phyloP scores from a whole-genome alignment of 2,888 invertebrate genomes.

The Aethes cnicana region DNA sequence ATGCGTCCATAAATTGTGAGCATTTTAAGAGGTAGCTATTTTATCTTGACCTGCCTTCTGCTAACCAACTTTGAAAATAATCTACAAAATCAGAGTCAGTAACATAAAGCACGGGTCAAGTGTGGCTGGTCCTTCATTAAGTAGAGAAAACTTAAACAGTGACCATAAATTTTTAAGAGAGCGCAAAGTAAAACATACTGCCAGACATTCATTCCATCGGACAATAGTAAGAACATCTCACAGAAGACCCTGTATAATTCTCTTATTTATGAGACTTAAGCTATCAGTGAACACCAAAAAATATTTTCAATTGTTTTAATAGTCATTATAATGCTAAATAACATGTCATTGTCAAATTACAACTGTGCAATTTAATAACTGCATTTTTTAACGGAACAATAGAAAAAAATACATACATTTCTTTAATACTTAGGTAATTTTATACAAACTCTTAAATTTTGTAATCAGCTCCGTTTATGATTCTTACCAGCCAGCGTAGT shows the following conservation, averaged over 20 bases:
- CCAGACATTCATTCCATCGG: background rate
- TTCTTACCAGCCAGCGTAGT: conserved; percentile 29
- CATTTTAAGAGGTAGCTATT: conserved; percentile 44
- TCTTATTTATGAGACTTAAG: no score
- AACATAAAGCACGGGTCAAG: conserved; percentile 37
- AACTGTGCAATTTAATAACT: no score
- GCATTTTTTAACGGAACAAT: no score
- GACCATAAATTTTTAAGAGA: background rate
- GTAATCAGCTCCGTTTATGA: background rate
- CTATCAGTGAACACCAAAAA: no score
- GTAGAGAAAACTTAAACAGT: conserved; percentile 43
- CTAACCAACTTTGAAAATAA: conserved; percentile 19
- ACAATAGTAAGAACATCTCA: background rate
- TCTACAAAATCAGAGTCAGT: conserved; percentile 26
- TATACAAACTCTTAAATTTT: no score
- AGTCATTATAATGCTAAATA: no score
- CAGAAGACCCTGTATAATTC: no score
- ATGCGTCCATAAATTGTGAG: conserved; percentile 54
- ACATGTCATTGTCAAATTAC: no score
- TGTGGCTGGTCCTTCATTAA: conserved; percentile 38
- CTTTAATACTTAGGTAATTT: background rate
- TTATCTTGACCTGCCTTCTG: conserved; percentile 33
- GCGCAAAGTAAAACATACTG: background rate
- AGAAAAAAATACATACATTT: background rate
- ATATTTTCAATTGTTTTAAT: no score